A percentile compares a stretch with the other conserved stretches of the same genome.
Conservation (phyloP, 2,888 invertebrate genomes). For the Dilophus febrilis region DNA sequence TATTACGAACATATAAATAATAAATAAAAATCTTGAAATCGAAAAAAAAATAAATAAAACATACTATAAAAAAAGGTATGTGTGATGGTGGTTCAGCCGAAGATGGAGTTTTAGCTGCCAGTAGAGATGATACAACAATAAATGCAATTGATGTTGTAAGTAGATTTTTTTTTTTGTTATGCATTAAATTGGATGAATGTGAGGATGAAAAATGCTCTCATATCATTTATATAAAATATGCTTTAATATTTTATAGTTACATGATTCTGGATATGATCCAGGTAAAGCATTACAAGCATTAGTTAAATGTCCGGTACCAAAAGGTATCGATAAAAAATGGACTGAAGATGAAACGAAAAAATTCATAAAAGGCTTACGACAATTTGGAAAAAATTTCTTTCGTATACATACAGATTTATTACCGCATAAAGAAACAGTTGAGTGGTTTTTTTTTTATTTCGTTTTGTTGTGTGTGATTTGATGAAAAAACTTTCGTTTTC, state of each 20-base stretch:
- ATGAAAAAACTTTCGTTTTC: too few relatives aligned
- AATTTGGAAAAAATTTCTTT: slow-evolving; percentile 98
- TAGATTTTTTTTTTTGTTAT: slow-evolving; percentile 10
- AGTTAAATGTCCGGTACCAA: slow-evolving; percentile 92
- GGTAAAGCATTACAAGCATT: slow-evolving; percentile 90
- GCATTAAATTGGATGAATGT: neutral
- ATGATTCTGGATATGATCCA: slow-evolving; percentile 92
- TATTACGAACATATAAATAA: too few relatives aligned
- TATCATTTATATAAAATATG: neutral
- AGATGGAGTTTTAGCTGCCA: slow-evolving; percentile 92
- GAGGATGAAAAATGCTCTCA: too few relatives aligned
- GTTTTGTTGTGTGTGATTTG: too few relatives aligned
- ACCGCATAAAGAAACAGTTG: slow-evolving; percentile 87
- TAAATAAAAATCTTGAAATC: too few relatives aligned
- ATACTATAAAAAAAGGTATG: slow-evolving; percentile 46
- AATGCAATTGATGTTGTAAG: slow-evolving; percentile 85
- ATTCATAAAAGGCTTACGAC: slow-evolving; percentile 94
- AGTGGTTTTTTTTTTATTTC: neutral
- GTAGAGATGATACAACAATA: slow-evolving; percentile 92
- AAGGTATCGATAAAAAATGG: slow-evolving; percentile 96
- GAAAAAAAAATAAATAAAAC: too few relatives aligned
- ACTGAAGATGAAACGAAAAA: slow-evolving; percentile 94
- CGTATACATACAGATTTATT: slow-evolving; percentile 90
- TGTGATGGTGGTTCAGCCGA: slow-evolving; percentile 95
- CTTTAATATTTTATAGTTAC: slow-evolving; percentile 42